Base-by-base conservation (phyloP, 2,113 vertebrate genomes). In the Neolamprologus fasciatus region DNA sequence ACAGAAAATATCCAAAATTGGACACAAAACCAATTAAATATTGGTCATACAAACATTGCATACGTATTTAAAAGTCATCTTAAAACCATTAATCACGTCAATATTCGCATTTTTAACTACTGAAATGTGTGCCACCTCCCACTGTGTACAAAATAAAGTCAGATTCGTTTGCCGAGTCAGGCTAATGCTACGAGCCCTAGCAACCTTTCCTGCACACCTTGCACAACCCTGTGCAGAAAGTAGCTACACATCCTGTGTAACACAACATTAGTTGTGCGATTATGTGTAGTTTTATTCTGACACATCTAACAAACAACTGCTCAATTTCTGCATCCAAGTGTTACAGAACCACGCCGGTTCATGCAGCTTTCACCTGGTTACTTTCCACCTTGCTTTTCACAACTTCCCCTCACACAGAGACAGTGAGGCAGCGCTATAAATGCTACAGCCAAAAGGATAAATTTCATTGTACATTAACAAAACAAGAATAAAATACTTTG, bases 401-500 rank as follows among this genome's bases (percentile, higher is more conserved):
- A 12, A 50, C 23, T 50, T 78, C 42, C 26, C 26, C 28, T n/a
- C 73, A 33, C 71, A 50, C 6, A 51, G 26, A 78, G 45, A 50
- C 26, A 0, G 45, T 31, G 45, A 31, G 23, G 71, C 71, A 76
- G 23, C 0, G 6, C 42, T 5, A 7, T 19, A 28, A 76, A 76
- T 9, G 23, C 23, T 50, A 31, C 71, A 78, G 16, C 42, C 71
- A 31, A 50, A 47, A 50, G 23, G 42, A 66, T 19, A 31, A 0
- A 76, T 28, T 47, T 28, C 9, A 28, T 8, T 50, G 71, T 31
- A 31, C 42, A 50, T 76, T 31, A 47, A 50, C 23, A 76, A 19
- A 76, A 76, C 23, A 31, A 76, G 2, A 76, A 50, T 76, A 76
- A 76, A 76, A 76, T 50, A n/a, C 45, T 51, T 50, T 50, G 10